These are phyloP conservation scores for Eurosta solidaginis DNA, from an alignment of 1,140 invertebrate species.

Conservation along the genomic window DNA sequence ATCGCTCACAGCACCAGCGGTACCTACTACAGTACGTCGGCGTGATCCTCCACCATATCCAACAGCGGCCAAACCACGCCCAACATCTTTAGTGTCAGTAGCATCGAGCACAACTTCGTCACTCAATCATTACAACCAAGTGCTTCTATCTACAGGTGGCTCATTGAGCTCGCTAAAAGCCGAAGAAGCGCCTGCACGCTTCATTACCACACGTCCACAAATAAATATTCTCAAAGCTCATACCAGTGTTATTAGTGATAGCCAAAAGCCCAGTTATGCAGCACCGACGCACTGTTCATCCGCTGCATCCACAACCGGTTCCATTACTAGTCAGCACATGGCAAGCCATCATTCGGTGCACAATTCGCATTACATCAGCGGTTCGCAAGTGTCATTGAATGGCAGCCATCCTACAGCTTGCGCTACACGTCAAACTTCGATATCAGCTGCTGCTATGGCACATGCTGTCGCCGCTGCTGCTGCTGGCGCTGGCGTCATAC, in stretches of 20 bases:
- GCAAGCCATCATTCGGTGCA: conserved; percentile 43
- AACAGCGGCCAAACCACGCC: conserved; percentile 55
- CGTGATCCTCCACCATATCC: conserved; percentile 66
- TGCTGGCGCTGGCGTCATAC: conserved; percentile 32
- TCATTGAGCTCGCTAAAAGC: conserved; percentile 49
- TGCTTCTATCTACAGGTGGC: conserved; percentile 38
- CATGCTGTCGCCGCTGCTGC: conserved; percentile 33
- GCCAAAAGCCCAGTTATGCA: conserved; percentile 63
- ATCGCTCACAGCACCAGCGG: background rate
- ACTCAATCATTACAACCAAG: conserved; percentile 30
- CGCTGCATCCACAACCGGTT: conserved; percentile 49
- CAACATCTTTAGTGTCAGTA: conserved; percentile 56
- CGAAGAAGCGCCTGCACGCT: conserved; percentile 69
- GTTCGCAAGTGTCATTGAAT: conserved; percentile 46
- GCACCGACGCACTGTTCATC: conserved; percentile 57
- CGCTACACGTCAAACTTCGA: conserved; percentile 30
- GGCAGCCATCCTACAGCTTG: conserved; percentile 32
- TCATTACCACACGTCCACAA: conserved; percentile 70
- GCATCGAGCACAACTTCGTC: conserved; percentile 39
- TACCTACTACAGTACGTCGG: conserved; percentile 37
- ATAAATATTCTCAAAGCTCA: conserved; percentile 72
- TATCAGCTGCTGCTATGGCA: conserved; percentile 30
- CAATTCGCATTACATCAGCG: conserved; percentile 49
- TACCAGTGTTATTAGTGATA: conserved; percentile 63
- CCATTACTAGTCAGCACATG: conserved; percentile 50